Base-by-base conservation (phyloP, 2,113 vertebrate genomes). In the Sapajus apella region DNA sequence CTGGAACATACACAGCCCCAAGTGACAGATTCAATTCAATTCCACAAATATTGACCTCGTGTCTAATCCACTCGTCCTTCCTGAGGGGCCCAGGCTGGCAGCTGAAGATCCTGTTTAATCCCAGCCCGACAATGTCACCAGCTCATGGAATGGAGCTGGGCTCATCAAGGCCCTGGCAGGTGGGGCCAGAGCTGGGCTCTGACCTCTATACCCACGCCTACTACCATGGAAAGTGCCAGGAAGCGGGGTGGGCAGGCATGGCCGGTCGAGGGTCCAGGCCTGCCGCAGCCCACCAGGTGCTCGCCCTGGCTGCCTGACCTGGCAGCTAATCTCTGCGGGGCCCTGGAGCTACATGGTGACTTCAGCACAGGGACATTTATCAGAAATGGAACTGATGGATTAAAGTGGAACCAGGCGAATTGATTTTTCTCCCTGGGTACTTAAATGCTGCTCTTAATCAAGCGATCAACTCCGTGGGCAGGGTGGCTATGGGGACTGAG, bases 41-140 rank as follows among this genome's bases (percentile, higher is more conserved):
- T 97, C 77, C 90, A 77, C 97, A 98, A 97, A 97, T 98, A 97
- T 96, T 97, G 97, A 95, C 97, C 20, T 18, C 52, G 82, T 3
- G 25, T 95, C 95, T 97, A 96, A 97, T 95, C 97, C 84, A 87
- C 97, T 87, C 23, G 27, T 90, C 81, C 14, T 6, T 93, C 80
- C 87, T 95, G 75, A 52, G 40, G 68, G 21, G 32, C 92, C 3
- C 43, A 30, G 73, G 0, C 4, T 0, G 0, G 82, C 81, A 14
- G 37, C 56, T 0, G 0, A n/a, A 11, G 40, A 43, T 11, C 87
- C 81, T 0, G 0, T 27, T 72, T 96, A 90, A 92, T 94, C 87
- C 35, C 0, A 10, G 43, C 79, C 92, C 4, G 1, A 72, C 87
- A 79, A 68, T 85, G 95, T 88, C 43, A 21, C 70, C 0, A 0